Base-by-base conservation (phyloP, 2,888 invertebrate genomes). In the Cylindroiulus punctatus region DNA sequence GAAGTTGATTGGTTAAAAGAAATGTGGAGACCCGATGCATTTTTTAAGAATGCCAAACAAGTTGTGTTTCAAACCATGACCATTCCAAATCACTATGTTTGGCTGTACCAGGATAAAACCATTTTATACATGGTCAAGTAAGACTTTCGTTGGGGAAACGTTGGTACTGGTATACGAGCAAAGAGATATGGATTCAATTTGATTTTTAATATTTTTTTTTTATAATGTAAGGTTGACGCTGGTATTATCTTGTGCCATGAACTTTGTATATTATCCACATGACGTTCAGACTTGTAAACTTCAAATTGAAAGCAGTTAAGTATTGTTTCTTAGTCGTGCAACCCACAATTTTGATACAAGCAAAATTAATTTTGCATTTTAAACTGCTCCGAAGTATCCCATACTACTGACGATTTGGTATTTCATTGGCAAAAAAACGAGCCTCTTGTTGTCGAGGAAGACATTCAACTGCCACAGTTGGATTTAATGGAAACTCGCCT, bases 341-440 rank as follows among this genome's bases (percentile, higher is more conserved):
- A n/a, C n/a, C n/a, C n/a, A n/a, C n/a, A n/a, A n/a, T n/a, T n/a
- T n/a, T n/a, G n/a, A n/a, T n/a, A 4, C 8, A 4, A 40, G 8
- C 4, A 40, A 40, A 40, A 40, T 40, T 8, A 40, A 7, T 40
- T 57, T 57, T 57, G 57, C 3, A n/a, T 14, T 57, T 12, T 86
- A 89, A 89, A 7, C 87, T 76, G 40, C 52, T 86, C 89, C 89
- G 88, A 92, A 97, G 97, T 97, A 90, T 97, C 97, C 0, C 97
- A 97, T 91, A 98, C 97, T 40, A 97, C 97, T 19, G 96, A 97
- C 89, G 97, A 97, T 92, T 94, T 98, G 93, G 94, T 97, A 89
- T 97, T 97, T 92, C 95, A 96, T 91, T 97, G 97, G 97, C 96
- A 97, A 91, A 95, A 95, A 47, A 95, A 95, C 84, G 95, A 96